phyloP scores from a whole-genome alignment of 2,797 vertebrate genomes.

The Coccyzus lansbergi region DNA sequence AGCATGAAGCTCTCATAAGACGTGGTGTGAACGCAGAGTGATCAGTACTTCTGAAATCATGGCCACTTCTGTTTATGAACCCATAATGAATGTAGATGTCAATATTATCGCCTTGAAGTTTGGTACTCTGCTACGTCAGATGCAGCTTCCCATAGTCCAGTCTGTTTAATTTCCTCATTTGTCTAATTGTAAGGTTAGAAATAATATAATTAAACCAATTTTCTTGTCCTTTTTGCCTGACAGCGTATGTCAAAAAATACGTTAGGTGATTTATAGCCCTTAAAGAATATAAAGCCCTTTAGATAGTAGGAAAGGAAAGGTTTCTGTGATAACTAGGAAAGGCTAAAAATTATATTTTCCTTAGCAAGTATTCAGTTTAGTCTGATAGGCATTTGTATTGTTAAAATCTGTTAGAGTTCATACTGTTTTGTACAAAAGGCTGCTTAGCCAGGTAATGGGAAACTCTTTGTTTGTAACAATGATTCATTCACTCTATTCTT shows the following conservation, averaged over 20 bases:
- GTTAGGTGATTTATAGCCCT: slow-evolving; percentile 8
- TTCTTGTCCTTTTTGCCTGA: slow-evolving; percentile 12
- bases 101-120: not conserved
- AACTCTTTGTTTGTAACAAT: not conserved
- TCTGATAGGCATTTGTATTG: not conserved
- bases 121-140: not conserved
- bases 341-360: slow-evolving; percentile 25
- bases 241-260: not conserved
- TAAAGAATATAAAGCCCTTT: slow-evolving; percentile 13
- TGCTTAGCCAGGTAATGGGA: slow-evolving; percentile 15
- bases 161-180: not conserved
- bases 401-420: slow-evolving; percentile 29
- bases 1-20: not conserved
- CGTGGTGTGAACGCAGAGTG: not conserved
- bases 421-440: slow-evolving; percentile 17
- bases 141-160: not conserved
- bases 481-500: slow-evolving; percentile 25
- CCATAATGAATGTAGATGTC: not conserved
- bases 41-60: not conserved
- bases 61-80: not conserved
- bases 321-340: slow-evolving; percentile 1
- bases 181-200: not conserved
- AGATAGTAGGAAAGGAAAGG: slow-evolving; percentile 43
- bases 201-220: not conserved
- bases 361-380: not conserved